Base-by-base conservation (phyloP, 1,140 invertebrate genomes). In the Papilio aristodemus region DNA sequence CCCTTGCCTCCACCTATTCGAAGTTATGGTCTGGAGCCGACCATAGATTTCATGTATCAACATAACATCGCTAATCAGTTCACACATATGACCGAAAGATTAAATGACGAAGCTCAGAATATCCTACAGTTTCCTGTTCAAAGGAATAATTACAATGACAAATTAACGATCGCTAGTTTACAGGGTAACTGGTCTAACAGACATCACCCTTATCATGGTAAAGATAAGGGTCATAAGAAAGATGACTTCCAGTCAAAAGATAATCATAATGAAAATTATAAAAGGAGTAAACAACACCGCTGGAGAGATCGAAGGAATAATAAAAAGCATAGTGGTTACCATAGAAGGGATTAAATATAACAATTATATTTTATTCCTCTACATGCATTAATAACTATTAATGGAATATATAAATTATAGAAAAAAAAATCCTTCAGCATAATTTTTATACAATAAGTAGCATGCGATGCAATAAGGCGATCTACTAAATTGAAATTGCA, bases 161-260 rank as follows among this genome's bases (percentile, higher is more conserved):
- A 82, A 39, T 68, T 92, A 14, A 82, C 83, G 14, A 76, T 86
- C 46, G 89, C 90, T 4, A 92, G 90, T 73, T 83, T 92, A 69
- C 90, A 92, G 75, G 91, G 91, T 8, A 87, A 91, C 67, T 91
- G 89, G 91, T 76, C 84, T 0, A 83, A 89, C 50, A 83, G 89
- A 71, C 87, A 90, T 68, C 85, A 90, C 46, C 86, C 87, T 9
- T 91, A 91, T 58, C 74, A 79, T 39, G 22, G 73, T 17, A 84
- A 89, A 64, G 84, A 87, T 2, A 80, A 80, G 25, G 36, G n/a
- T 1, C 75, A 81, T 67, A 81, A 57, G 10, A 73, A 78, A 68
- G 80, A 87, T 69, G 77, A 82, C 11, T 84, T 73, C 27, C 74
- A 76, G 59, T 39, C 64, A 6, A 73, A 74, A 58, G 79, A 81